Evolutionary conservation across 2,888 invertebrate genomes (phyloP), one percentile per base, ranked within the genome.

Genomic region (Cephonodes hylas): DNA sequence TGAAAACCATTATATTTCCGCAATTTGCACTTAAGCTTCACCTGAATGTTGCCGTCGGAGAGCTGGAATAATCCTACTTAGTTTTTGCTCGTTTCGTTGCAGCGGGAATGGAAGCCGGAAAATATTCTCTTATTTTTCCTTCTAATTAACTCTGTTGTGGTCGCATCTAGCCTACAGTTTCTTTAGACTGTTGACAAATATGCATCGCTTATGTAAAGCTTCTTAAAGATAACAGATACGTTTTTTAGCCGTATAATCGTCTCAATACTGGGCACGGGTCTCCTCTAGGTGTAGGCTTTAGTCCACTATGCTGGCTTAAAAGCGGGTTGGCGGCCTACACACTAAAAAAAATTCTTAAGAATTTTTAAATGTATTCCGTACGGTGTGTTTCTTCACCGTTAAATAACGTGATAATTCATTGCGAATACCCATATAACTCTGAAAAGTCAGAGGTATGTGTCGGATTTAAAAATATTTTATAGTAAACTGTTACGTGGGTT

Each of bases 1-100:
- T 53, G 31, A 31, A 15, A 31, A 53, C 27, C 31, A 18, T 53
- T 31, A 53, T 31, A 53, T 53, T 53, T 53, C 31, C 18, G 27
- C 53, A 53, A 53, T 53, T 53, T 31, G 27, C 53, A 18, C 18
- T 53, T 27, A 53, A 31, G 53, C 31, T 10, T 53, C 10, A 53
- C 53, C 53, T 53, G 27, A 15, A 7, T 48, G 15, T 48, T 25
- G 48, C 48, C 15, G 48, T n/a, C 15, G 27, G 7, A 25, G 48
- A 48, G 18, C 31, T 53, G 18, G 53, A 53, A 31, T 53, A 53
- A 53, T 53, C 53, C 53, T 27, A 27, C 31, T 53, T 53, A 31
- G 53, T 53, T 53, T 53, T 48, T 53, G n/a, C 53, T 31, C 18
- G 8, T 25, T 27, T 2, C 18, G 27, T 18, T 31, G 53, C 53